These are phyloP conservation scores for Autographa gamma DNA, from an alignment of 2,888 invertebrate species.

Conservation along the genomic window DNA sequence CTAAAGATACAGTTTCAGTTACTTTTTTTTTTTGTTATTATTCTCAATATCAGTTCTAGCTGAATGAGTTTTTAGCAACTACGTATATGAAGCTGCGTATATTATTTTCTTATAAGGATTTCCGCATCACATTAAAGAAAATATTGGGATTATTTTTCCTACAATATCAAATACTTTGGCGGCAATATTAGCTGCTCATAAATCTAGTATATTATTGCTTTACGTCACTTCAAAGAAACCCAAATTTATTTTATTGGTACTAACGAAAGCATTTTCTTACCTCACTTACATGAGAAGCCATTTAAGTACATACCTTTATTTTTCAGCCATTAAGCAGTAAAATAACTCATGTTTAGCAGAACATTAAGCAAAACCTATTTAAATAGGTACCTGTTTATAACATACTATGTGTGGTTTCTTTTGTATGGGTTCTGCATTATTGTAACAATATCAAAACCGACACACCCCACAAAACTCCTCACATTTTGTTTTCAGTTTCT, in stretches of 20 bases:
- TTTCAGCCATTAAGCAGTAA: not conserved
- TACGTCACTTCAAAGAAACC: constrained; percentile 22
- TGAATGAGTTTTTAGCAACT: too few relatives aligned
- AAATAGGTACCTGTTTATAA: too few relatives aligned
- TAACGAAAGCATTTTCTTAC: constrained; percentile 37
- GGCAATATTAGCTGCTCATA: constrained; percentile 23
- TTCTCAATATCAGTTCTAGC: too few relatives aligned
- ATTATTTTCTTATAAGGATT: not conserved
- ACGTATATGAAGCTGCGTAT: too few relatives aligned
- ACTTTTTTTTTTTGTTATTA: too few relatives aligned
- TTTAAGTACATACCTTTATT: not conserved
- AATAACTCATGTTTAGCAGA: not conserved
- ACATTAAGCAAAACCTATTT: not conserved
- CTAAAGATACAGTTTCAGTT: too few relatives aligned
- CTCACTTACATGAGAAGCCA: not conserved
- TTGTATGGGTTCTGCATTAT: too few relatives aligned
- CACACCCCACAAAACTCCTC: too few relatives aligned
- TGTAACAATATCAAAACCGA: too few relatives aligned
- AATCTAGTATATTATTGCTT: constrained; percentile 36
- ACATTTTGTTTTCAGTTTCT: too few relatives aligned
- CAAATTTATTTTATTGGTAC: constrained; percentile 43
- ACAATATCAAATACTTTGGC: constrained; percentile 5
- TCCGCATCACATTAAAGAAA: not conserved
- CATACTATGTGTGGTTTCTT: too few relatives aligned
- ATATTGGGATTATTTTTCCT: not conserved